Conservation (phyloP, 2,888 invertebrate genomes). For the Tachina lurida region DNA sequence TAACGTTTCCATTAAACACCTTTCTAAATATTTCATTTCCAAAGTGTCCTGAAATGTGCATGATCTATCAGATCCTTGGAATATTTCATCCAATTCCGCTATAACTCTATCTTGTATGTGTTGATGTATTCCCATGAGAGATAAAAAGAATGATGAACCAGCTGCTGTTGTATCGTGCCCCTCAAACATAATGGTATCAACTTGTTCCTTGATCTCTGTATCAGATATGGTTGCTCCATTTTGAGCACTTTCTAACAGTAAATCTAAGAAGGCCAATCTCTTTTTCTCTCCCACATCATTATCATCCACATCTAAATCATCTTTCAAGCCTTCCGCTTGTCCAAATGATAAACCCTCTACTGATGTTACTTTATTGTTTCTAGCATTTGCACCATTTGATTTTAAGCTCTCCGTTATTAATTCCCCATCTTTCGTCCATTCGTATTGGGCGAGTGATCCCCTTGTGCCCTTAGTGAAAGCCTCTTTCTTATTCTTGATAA, state of each 20-base stretch:
- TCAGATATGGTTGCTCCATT: constrained; percentile 89
- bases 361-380: constrained; percentile 75
- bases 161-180: constrained; percentile 93
- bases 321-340: constrained; percentile 88
- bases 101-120: constrained; percentile 89
- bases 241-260: constrained; percentile 90
- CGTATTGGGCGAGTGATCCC: constrained; percentile 80
- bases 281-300: constrained; percentile 91
- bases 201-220: constrained; percentile 92
- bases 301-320: constrained; percentile 91
- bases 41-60: constrained; percentile 91
- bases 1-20: constrained; percentile 91
- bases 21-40: constrained; percentile 93
- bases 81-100: constrained; percentile 89
- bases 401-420: constrained; percentile 67
- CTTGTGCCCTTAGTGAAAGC: constrained; percentile 88
- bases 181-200: constrained; percentile 94
- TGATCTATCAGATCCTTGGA: constrained; percentile 89
- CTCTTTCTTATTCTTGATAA: constrained; percentile 89
- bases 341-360: constrained; percentile 89
- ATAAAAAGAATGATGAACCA: constrained; percentile 91
- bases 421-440: constrained; percentile 73
- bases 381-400: constrained; percentile 44
- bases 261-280: constrained; percentile 93
- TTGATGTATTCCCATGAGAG: constrained; percentile 89